These are phyloP conservation scores for Torymus tubicola DNA, from an alignment of 2,888 invertebrate species.

Conservation along the genomic window DNA sequence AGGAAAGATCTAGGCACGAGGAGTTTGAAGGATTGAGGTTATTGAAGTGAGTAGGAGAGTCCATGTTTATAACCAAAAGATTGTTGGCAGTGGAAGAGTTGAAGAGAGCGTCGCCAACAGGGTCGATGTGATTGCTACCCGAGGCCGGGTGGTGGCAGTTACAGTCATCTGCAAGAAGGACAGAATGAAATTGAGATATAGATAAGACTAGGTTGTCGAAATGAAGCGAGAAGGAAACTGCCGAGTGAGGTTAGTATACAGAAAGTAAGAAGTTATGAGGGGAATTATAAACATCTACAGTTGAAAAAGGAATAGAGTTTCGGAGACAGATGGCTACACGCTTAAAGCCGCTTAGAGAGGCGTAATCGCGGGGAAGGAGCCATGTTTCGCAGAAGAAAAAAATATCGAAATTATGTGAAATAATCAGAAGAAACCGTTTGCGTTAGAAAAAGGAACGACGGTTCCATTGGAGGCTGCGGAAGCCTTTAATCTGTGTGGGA, in stretches of 20 bases:
- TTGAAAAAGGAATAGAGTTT: slow-evolving; percentile 20
- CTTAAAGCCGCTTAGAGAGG: slow-evolving; percentile 3
- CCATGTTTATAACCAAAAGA: slow-evolving; percentile 39
- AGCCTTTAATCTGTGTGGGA: too few relatives aligned
- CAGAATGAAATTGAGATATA: neutral
- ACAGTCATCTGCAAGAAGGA: neutral
- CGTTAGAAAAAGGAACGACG: neutral
- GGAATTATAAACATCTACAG: neutral
- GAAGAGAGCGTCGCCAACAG: neutral
- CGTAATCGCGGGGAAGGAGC: neutral
- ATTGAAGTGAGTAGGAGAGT: slow-evolving; percentile 37
- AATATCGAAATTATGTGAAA: slow-evolving; percentile 33
- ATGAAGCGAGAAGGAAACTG: neutral
- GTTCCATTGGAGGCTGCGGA: too few relatives aligned
- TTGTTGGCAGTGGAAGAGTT: slow-evolving; percentile 8
- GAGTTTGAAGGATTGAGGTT: neutral
- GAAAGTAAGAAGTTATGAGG: neutral
- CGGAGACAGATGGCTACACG: slow-evolving; percentile 17
- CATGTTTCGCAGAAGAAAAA: slow-evolving; percentile 28
- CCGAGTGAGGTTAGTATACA: neutral
- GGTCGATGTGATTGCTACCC: slow-evolving; percentile 3
- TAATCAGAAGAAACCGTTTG: neutral
- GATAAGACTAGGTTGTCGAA: neutral
- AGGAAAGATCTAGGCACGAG: slow-evolving; percentile 41
- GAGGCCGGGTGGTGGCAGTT: slow-evolving; percentile 1